A percentile compares a stretch with the other conserved stretches of the same genome.
Evolutionary conservation across 2,797 vertebrate genomes (phyloP).

Genomic region (Erpetoichthys calabaricus): DNA sequence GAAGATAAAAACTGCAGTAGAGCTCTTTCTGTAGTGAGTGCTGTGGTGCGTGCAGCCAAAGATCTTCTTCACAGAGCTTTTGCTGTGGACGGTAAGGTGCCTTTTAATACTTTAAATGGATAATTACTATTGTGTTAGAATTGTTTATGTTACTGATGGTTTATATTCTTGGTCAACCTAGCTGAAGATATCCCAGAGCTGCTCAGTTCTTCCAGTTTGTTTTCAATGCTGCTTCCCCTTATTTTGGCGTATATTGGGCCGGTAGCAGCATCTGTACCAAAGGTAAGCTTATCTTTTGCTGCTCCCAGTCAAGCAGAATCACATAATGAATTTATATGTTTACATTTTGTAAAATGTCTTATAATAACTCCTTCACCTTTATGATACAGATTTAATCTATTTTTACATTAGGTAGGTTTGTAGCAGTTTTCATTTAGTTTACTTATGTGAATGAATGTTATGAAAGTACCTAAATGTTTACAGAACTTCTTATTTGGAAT

Average conservation of each 20-base stretch:
- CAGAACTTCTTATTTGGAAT: no score
- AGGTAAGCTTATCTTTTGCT: constrained; percentile 46
- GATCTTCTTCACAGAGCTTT: constrained; percentile 92
- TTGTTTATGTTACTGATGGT: neutral
- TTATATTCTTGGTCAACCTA: constrained; percentile 20
- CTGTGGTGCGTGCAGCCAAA: constrained; percentile 87
- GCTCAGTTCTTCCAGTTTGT: constrained; percentile 92
- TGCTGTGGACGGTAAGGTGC: constrained; percentile 82
- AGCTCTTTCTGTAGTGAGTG: constrained; percentile 87
- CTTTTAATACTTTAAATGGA: neutral
- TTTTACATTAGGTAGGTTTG: no score
- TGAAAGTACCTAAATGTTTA: no score
- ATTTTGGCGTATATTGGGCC: constrained; percentile 96
- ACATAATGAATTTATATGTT: neutral
- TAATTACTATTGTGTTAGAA: neutral
- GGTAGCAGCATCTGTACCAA: constrained; percentile 89
- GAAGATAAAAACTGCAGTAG: constrained; percentile 97
- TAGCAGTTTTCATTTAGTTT: no score
- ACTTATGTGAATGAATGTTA: no score
- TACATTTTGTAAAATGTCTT: neutral
- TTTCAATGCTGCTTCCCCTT: constrained; percentile 95
- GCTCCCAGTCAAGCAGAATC: neutral
- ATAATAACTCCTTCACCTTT: neutral
- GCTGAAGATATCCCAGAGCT: constrained; percentile 96
- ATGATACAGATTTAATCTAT: no score